Evolutionary conservation across 2,888 invertebrate species (phyloP), one percentile per base, ranked within the genome.

Genomic region (Linnaemya vulpina): DNA sequence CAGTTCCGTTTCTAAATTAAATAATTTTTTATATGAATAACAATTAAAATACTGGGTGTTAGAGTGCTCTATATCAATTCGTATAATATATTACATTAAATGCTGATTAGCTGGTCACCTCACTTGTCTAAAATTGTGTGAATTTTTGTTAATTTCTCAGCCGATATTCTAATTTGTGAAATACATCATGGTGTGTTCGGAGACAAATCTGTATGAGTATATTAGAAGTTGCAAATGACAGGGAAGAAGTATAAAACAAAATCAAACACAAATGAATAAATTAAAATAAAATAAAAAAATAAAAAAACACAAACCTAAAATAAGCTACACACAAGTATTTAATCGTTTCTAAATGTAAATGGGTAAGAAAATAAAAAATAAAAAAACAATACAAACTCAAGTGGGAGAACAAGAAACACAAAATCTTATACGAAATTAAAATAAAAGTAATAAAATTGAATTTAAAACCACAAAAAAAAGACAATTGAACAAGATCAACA

Each of bases 351-450:
- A 68, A 63, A 81, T 46, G 81, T 46, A 75, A 81, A 81, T 70
- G 43, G 55, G 38, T 8, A 53, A 78, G 51, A 53, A 7, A 63
- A 73, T 67, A 46, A 49, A 53, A 7, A 63, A 73, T 67, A 46
- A 49, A 60, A 15, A 53, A 20, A 53, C 0, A 20, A 55, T 0
- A 55, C 35, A 17, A 65, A 77, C 77, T 78, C 83, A 85, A 85
- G 85, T 85, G 85, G 85, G 85, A 85, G 85, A 85, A 85, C 85
- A 85, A 85, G 85, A 75, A 71, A 85, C 71, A 82, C 55, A 75
- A 85, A 73, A 60, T 70, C 46, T 73, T 40, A 17, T 62, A 22
- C 15, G 25, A 73, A 71, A 70, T 4, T 58, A 17, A 71, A 60
- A 49, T 38, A 63, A 22, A 60, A 70, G 62, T 68, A 78, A 53